Conservation (phyloP, 2,113 vertebrate genomes). For the Pipa parva region DNA sequence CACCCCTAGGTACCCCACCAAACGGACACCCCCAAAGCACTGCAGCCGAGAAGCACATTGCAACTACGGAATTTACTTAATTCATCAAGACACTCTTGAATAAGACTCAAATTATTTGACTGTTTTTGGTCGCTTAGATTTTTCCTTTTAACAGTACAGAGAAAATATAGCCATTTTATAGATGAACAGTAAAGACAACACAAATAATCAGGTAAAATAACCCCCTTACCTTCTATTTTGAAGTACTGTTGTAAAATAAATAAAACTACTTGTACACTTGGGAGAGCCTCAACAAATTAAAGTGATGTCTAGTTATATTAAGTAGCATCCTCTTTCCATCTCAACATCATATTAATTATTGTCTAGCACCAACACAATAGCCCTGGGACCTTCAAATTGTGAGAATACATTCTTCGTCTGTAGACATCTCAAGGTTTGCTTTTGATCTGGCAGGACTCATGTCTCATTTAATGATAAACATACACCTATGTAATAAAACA, state of each 20-base stretch:
- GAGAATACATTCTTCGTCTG: conserved; percentile 12
- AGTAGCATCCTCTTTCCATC: neutral
- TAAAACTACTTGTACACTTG: neutral
- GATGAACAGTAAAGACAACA: no score
- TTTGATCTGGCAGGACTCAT: conserved; percentile 9
- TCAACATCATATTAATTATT: conserved; percentile 16
- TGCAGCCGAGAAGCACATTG: no score
- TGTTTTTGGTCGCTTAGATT: no score
- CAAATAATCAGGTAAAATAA: neutral
- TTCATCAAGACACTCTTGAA: no score
- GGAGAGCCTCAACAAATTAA: neutral
- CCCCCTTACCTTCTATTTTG: neutral
- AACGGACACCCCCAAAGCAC: no score
- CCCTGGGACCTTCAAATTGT: conserved; percentile 8
- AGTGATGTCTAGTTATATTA: neutral
- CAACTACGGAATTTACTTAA: no score
- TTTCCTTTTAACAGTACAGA: no score
- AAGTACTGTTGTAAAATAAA: conserved; percentile 4
- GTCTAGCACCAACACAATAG: conserved; percentile 1
- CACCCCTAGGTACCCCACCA: no score
- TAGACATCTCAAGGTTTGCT: conserved; percentile 27
- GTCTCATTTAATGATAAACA: conserved; percentile 20
- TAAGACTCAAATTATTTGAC: no score
- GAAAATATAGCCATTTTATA: no score
- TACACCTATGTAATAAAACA: conserved; percentile 19